Evolutionary conservation across 2,888 invertebrate genomes (phyloP).

Genomic region (Erebia epiphron): DNA sequence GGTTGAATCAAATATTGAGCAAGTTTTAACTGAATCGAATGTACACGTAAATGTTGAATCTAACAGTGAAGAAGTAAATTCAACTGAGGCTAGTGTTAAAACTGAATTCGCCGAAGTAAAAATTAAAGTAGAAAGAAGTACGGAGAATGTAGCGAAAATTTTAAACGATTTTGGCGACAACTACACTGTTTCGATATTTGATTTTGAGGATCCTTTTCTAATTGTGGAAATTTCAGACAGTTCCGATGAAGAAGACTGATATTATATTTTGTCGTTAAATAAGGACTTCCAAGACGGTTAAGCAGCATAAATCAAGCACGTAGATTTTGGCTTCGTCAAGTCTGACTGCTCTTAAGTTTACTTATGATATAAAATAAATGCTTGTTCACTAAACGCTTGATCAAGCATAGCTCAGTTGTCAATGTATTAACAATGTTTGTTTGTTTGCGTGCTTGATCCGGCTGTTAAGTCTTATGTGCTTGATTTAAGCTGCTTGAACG

Average conservation of each 20-base stretch:
- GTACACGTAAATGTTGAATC: neutral
- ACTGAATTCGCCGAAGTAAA: conserved; percentile 17
- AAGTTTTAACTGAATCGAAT: neutral
- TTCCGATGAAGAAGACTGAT: conserved; percentile 48
- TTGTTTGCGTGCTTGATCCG: no score
- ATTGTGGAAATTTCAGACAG: conserved; percentile 65
- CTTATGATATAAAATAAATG: no score
- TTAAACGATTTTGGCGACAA: conserved; percentile 54
- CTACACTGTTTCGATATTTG: conserved; percentile 51
- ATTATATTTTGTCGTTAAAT: neutral
- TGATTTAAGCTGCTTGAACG: no score
- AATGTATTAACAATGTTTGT: no score
- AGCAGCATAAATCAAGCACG: no score
- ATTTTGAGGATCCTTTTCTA: conserved; percentile 61
- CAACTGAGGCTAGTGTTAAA: neutral
- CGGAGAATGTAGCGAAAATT: conserved; percentile 40
- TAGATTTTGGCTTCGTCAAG: no score
- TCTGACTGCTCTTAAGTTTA: no score
- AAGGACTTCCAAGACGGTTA: no score
- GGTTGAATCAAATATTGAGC: conserved; percentile 11
- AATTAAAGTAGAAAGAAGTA: conserved; percentile 44
- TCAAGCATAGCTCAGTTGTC: no score
- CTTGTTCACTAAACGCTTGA: no score
- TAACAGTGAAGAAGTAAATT: neutral
- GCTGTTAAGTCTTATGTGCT: no score